phyloP scores from a whole-genome alignment of 2,113 vertebrate species.

The Diglossa brunneiventris region DNA sequence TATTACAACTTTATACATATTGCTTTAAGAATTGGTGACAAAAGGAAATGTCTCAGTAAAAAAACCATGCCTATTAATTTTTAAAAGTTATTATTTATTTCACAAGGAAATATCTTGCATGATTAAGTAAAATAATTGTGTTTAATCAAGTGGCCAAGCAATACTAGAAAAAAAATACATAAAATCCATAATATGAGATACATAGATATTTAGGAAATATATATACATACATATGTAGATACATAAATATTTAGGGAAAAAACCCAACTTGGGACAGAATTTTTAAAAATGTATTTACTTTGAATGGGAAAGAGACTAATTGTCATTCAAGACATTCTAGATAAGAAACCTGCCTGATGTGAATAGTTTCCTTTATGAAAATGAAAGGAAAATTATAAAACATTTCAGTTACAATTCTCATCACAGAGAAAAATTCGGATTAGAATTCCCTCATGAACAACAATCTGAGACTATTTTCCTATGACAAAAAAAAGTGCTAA shows the following conservation, averaged over 20 bases:
- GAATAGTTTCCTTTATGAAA: background rate
- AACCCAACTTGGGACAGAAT: background rate
- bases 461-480: background rate
- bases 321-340: background rate
- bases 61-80: background rate
- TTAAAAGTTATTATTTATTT: background rate
- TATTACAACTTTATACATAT: background rate
- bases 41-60: background rate
- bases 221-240: background rate
- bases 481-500: background rate
- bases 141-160: background rate
- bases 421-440: background rate
- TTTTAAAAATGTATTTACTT: background rate
- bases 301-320: background rate
- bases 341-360: background rate
- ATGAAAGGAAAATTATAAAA: background rate
- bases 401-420: background rate
- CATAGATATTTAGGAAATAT: background rate
- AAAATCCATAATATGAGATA: accelerated
- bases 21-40: background rate
- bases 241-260: background rate
- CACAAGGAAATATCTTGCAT: background rate
- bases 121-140: background rate
- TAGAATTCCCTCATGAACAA: background rate
- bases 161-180: background rate